Conservation (phyloP, 2,113 vertebrate species). For the Calonectris borealis region DNA sequence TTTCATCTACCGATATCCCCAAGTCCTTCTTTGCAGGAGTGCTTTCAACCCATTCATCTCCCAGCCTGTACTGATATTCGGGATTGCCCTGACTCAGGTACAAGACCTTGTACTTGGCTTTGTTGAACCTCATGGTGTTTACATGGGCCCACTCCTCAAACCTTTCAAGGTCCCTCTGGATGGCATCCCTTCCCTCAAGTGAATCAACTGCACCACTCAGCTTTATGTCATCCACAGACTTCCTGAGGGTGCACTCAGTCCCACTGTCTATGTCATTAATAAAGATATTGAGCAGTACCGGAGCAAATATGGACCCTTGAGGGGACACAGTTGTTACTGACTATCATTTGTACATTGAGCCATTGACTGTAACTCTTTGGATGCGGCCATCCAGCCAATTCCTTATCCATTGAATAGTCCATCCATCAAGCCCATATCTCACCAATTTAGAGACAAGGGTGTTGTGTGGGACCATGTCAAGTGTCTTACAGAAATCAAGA, state of each 20-base stretch:
- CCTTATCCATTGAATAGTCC: not conserved
- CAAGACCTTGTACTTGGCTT: not conserved
- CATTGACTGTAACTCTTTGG: not conserved
- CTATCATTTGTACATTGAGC: not conserved
- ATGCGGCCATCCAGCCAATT: not conserved
- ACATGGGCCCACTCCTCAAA: not conserved
- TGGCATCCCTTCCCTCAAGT: not conserved
- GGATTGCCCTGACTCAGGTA: not conserved
- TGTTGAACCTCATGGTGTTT: not conserved
- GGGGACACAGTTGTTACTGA: not conserved
- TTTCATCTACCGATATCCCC: not conserved
- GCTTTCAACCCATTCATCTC: not conserved
- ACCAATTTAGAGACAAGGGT: not conserved
- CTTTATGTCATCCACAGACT: not conserved
- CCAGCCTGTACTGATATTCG: not conserved
- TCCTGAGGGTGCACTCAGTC: not conserved
- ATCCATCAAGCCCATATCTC: not conserved
- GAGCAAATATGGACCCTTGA: not conserved
- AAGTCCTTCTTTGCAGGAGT: not conserved
- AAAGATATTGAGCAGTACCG: not conserved
- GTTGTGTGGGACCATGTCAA: not conserved
- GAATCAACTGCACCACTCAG: not conserved
- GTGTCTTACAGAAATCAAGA: not conserved
- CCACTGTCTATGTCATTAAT: not conserved
- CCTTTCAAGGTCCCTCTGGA: not conserved